Base-by-base conservation (phyloP, 2,888 invertebrate genomes). In the Lasioglossum leucozonium region DNA sequence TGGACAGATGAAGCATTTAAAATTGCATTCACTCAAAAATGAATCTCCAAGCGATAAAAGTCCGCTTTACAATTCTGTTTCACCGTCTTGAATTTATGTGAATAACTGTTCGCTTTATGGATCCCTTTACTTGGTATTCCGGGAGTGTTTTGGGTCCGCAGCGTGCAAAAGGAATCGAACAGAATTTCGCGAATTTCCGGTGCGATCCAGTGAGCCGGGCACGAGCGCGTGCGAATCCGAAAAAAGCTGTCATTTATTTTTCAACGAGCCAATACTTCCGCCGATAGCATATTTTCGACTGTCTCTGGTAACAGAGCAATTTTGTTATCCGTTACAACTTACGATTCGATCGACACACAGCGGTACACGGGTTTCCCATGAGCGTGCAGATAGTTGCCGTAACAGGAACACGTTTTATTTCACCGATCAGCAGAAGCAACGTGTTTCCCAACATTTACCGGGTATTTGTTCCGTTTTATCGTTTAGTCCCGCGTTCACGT, bases 371-470 rank as follows among this genome's bases (percentile, higher is more conserved):
- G 40, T 40, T 40, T 5, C n/a, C n/a, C 40, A n/a, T 69, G 69
- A n/a, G 37, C 69, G 37, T n/a, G 13, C n/a, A 69, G 40, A 72
- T 44, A 72, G 42, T 40, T 72, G 26, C 44, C 40, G 72, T 72
- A 72, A 72, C 72, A 26, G 16, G 72, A 44, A 72, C 72, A 40
- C 72, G 42, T 72, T 72, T 72, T 72, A 44, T 44, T 72, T 72
- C 44, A n/a, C 44, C 72, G 72, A 44, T 72, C 72, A 26, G 72
- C 44, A 42, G 72, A 44, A 72, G 44, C 72, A 44, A 72, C 72
- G 72, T 72, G 44, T 72, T 72, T 72, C 40, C 26, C 72, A 26
- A 72, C 42, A 72, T 72, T 44, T 72, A n/a, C 72, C 72, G 44
- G 13, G 44, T 44, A 26, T 72, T 72, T 44, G 42, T 72, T 44